Percentiles rank a stretch among this genome's conserved stretches.
Conservation (phyloP, 2,888 invertebrate genomes). For the Noctua janthina region DNA sequence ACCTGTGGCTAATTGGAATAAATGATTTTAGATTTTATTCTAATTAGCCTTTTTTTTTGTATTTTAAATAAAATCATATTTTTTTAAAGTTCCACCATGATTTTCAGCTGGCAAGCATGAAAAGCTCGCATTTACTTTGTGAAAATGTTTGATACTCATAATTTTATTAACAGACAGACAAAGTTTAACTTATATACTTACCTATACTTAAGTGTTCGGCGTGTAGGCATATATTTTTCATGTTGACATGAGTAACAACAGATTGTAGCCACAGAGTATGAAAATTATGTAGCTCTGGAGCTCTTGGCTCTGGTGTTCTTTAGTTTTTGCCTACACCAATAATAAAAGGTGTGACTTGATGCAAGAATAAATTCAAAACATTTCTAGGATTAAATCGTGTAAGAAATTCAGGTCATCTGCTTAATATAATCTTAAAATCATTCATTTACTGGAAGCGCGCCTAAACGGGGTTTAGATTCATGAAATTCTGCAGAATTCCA, state of each 20-base stretch:
- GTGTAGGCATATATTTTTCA: constrained; percentile 58
- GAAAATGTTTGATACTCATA: constrained; percentile 1
- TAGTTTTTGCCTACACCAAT: no score
- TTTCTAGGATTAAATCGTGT: no score
- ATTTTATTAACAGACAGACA: constrained; percentile 51
- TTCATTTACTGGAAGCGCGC: no score
- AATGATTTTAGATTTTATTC: background rate
- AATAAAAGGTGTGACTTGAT: no score
- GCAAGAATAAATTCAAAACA: no score
- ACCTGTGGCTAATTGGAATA: background rate
- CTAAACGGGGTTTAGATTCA: no score
- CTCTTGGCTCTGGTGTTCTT: no score
- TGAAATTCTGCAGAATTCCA: no score
- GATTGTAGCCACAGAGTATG: constrained; percentile 51
- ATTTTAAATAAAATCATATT: background rate
- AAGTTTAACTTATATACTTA: constrained; percentile 11
- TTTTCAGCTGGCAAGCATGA: background rate
- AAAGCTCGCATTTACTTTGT: background rate
- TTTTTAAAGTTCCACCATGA: background rate
- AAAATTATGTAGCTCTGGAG: no score
- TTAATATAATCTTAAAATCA: no score
- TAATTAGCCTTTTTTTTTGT: no score
- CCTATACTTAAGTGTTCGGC: constrained; percentile 31
- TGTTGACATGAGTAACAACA: constrained; percentile 76
- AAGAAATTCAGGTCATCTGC: no score